Evolutionary conservation across 37 sponge, comb jelly and placozoan species (phyloP).

Genomic region (Spongilla lacustris): DNA sequence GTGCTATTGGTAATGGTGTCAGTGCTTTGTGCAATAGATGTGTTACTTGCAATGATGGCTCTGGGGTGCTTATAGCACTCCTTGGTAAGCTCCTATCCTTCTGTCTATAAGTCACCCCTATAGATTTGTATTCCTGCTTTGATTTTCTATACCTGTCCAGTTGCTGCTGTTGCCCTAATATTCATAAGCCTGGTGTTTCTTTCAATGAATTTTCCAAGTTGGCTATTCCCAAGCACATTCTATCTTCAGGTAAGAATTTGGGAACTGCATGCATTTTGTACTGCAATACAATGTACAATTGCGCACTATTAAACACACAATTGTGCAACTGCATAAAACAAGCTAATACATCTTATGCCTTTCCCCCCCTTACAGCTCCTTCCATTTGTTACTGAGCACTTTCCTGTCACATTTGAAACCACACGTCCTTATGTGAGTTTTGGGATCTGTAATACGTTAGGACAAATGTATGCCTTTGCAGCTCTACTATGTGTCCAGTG

Average conservation of each 20-base stretch:
- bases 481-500: slow-evolving; percentile 73
- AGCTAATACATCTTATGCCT: too few relatives aligned
- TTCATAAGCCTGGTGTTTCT: slow-evolving; percentile 11
- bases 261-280: background rate
- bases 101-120: background rate
- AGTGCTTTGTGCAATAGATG: slow-evolving; percentile 49
- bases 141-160: background rate
- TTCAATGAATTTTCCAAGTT: slow-evolving; percentile 34
- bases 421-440: slow-evolving; percentile 19
- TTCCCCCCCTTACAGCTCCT: slow-evolving; percentile 25
- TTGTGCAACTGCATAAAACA: too few relatives aligned
- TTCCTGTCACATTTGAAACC: slow-evolving; percentile 23
- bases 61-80: slow-evolving; percentile 9
- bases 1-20: slow-evolving; percentile 29
- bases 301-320: too few relatives aligned
- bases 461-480: background rate
- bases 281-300: too few relatives aligned
- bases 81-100: slow-evolving; percentile 10
- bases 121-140: background rate
- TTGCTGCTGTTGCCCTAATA: background rate
- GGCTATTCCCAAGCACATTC: slow-evolving; percentile 46
- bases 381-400: slow-evolving; percentile 43
- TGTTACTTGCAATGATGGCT: slow-evolving; percentile 40
- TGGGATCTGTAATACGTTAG: background rate
- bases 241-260: slow-evolving; percentile 51